Conservation (phyloP, 2,888 invertebrate species). For the Sisyra terminalis region DNA sequence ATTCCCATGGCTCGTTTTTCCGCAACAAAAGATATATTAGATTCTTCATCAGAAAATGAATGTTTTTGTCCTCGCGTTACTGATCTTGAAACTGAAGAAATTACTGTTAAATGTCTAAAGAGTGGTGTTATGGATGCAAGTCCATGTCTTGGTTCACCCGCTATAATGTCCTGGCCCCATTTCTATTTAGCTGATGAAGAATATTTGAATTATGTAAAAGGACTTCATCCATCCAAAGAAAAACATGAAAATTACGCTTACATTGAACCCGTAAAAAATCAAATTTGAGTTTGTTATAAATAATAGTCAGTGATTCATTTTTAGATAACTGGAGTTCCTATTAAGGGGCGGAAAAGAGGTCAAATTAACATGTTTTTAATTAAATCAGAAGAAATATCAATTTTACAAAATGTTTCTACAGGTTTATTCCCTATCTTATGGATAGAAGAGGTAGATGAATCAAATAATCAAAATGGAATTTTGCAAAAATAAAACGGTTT, state of each 20-base stretch:
- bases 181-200: conserved; percentile 39
- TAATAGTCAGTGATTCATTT: not conserved
- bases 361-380: conserved; percentile 39
- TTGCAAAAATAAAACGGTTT: not conserved
- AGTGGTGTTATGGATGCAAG: conserved; percentile 35
- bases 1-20: conserved; percentile 14
- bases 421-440: conserved; percentile 41
- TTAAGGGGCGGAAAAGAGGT: conserved; percentile 32
- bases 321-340: conserved; percentile 30
- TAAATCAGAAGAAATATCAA: conserved; percentile 25
- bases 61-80: conserved; percentile 35
- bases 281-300: not conserved
- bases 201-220: conserved; percentile 32
- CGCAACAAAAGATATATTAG: conserved; percentile 27
- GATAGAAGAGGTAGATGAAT: conserved; percentile 35
- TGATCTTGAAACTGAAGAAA: conserved; percentile 28
- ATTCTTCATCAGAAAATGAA: conserved; percentile 28
- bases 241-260: conserved; percentile 39
- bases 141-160: conserved; percentile 39
- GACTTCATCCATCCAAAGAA: conserved; percentile 32
- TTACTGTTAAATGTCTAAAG: conserved; percentile 30
- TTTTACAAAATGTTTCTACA: conserved; percentile 32
- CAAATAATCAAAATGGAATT: not conserved
- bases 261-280: conserved; percentile 38
- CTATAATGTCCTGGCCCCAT: conserved; percentile 47